Base-by-base conservation (phyloP, 2,888 invertebrate genomes). In the Galerucella nymphaeae region DNA sequence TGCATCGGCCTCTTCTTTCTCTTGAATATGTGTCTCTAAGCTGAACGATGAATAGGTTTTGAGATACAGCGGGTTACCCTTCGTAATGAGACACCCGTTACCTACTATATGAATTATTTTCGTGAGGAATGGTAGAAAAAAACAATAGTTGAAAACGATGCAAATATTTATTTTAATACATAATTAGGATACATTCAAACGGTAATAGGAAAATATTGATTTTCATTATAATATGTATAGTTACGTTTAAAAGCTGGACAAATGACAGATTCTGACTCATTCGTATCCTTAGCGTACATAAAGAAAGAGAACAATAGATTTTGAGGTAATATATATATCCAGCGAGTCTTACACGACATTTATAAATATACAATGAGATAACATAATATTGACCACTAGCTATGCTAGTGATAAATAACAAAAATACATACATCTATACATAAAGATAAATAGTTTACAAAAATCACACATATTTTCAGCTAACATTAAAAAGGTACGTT, bases 161-260 rank as follows among this genome's bases (percentile, higher is more conserved):
- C 83, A 86, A 85, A 86, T 85, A 85, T 86, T 86, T 86, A 86
- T 86, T 86, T 77, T 81, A 83, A 84, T 85, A 86, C 83, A 85
- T 83, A 83, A 80, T 55, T 86, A 85, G 86, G 86, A 86, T 86
- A 86, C 86, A 86, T 83, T 62, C 83, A 84, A 84, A 83, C 84
- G 86, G 86, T 86, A 86, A 86, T 86, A 85, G 82, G 86, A 86
- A 86, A 86, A 86, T 86, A 85, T 83, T 74, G 77, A 85, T 84
- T 85, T 85, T 85, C 83, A 82, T 81, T 80, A 78, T 81, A 73
- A 80, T 81, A 79, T 80, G 77, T 73, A 80, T 79, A 80, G 69
- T 61, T 59, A 80, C 79, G 78, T 73, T 68, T 71, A 69, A 42
- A 69, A 42, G 70, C 82, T 82, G 84, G 83, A 83, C 79, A 76